Percentiles rank a stretch among this genome's conserved stretches.
These are phyloP conservation scores for Apeira syringaria DNA, from an alignment of 2,888 invertebrate species.

Conservation along the genomic window DNA sequence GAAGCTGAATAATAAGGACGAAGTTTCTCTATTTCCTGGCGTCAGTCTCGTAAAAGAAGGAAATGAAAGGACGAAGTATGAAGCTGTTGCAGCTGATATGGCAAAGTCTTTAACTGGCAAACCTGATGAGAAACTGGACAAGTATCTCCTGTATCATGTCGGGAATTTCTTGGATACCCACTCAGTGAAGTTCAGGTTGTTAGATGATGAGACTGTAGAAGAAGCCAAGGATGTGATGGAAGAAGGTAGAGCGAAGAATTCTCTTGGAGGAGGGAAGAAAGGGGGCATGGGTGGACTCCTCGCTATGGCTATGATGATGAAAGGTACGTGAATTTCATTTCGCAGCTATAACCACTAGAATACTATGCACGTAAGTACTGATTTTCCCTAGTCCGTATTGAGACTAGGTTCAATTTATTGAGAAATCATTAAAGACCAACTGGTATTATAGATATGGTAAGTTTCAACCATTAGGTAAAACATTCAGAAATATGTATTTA, in stretches of 20 bases:
- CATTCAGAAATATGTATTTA: no score
- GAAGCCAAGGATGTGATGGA: constrained; percentile 74
- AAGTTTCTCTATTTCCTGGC: constrained; percentile 63
- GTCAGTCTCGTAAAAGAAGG: constrained; percentile 88
- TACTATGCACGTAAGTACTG: no score
- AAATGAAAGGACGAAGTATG: constrained; percentile 82
- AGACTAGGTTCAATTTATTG: no score
- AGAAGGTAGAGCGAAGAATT: constrained; percentile 65
- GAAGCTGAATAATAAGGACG: constrained; percentile 67
- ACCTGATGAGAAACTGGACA: constrained; percentile 88
- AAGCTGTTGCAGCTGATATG: constrained; percentile 80
- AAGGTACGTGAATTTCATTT: constrained; percentile 60
- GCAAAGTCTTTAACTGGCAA: constrained; percentile 88
- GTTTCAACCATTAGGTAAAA: no score
- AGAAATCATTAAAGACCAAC: no score
- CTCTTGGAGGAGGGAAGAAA: constrained; percentile 58
- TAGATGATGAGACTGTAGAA: constrained; percentile 83
- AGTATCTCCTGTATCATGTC: constrained; percentile 87
- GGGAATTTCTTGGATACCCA: constrained; percentile 87
- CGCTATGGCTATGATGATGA: constrained; percentile 85
- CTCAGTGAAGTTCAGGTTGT: constrained; percentile 86
- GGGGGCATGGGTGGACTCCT: constrained; percentile 76
- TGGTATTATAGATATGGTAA: no score
- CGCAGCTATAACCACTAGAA: no score
- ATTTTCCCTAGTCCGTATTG: no score